Evolutionary conservation across 2,888 invertebrate species (phyloP), one percentile per base, ranked within the genome.

Genomic region (Ditylenchus weischeri): DNA sequence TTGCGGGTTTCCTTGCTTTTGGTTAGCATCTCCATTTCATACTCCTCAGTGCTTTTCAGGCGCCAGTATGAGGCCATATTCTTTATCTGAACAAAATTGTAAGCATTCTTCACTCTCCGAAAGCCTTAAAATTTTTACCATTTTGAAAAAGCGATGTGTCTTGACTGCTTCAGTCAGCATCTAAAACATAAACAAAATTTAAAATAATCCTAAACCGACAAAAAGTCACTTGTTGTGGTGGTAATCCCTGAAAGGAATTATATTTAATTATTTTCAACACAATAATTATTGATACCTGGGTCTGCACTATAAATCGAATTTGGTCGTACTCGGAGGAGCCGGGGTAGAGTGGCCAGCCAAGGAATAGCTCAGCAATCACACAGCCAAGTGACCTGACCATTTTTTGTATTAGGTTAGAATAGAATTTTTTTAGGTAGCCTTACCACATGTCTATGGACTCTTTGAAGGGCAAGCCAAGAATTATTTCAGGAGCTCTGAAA

Each of bases 361-460:
- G 88, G 86, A 98, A 98, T 76, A 98, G 87, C 85, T 99, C 98
- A 3, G 98, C 98, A 59, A 98, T 95, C 73, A 99, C 98, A 86
- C 98, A 99, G 68, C 98, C 98, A 76, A 98, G 87, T 8, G 95
- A 96, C 54, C 54, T 54, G 50, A 50, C 13, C 29, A 21, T 15
- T 8, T 5, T 1, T 18, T 54, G 11, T 54, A 5, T 54, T 18
- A 3, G 10, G 49, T 35, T 15, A 11, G 18, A 11, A 47, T 13
- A 6, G 13, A n/a, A 13, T 18, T 48, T 23, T 4, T 1, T 48
- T 11, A 59, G 18, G 11, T 59, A 47, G 21, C 15, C 54, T 54
- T 23, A 54, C 98, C 98, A 98, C 96, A 99, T 99, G 86, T 98
- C 98, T 81, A 98, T 98, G 18, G 96, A 93, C 86, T 99, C 98